Evolutionary conservation across 1,140 invertebrate genomes (phyloP).

Genomic region (Drosophila kohkoa): DNA sequence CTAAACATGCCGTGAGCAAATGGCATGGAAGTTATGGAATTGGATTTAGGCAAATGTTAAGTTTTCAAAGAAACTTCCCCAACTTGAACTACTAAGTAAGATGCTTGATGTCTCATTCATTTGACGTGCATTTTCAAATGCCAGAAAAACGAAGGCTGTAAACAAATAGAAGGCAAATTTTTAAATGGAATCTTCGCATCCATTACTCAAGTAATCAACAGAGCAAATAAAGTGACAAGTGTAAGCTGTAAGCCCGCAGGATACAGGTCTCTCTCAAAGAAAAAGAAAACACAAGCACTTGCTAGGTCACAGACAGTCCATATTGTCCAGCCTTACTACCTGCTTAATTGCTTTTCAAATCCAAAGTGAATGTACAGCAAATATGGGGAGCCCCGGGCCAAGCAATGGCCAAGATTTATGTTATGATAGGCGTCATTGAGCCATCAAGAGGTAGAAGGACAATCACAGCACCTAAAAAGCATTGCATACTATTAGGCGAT

Average conservation of each 20-base stretch:
- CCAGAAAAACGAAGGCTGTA: background rate
- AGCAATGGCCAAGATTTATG: constrained; percentile 66
- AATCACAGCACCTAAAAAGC: constrained; percentile 54
- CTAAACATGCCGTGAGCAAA: background rate
- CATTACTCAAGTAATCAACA: constrained; percentile 60
- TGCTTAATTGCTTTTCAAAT: constrained; percentile 80
- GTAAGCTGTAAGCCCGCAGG: constrained; percentile 27
- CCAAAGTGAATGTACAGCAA: constrained; percentile 41
- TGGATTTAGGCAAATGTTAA: background rate
- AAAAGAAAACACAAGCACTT: constrained; percentile 31
- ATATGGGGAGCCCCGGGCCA: constrained; percentile 27
- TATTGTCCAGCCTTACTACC: constrained; percentile 30
- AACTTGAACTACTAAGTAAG: background rate
- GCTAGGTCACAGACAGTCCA: background rate
- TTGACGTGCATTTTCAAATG: background rate
- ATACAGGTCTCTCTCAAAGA: constrained; percentile 12
- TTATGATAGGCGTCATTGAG: constrained; percentile 79
- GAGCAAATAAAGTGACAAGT: constrained; percentile 75
- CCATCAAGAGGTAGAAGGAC: constrained; percentile 42
- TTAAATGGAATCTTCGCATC: constrained; percentile 61
- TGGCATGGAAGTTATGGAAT: background rate
- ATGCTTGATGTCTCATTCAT: background rate
- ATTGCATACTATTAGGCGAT: constrained; percentile 69
- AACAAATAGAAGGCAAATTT: constrained; percentile 60
- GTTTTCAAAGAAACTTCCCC: background rate